phyloP scores from a whole-genome alignment of 2,888 invertebrate species.

The Bruchidius siliquastri region DNA sequence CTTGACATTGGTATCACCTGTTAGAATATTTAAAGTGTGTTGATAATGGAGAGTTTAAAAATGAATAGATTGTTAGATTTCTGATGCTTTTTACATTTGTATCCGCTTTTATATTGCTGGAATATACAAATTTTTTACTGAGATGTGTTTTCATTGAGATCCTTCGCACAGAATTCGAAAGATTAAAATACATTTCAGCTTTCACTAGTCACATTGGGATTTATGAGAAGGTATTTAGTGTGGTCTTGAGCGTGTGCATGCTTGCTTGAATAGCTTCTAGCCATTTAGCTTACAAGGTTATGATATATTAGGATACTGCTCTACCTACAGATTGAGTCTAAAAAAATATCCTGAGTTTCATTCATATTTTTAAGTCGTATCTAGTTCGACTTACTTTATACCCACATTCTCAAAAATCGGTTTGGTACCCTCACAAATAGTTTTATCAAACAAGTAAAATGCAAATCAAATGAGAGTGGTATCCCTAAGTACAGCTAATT shows the following conservation, averaged over 20 bases:
- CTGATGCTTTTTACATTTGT: conserved; percentile 32
- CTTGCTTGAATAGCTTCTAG: background rate
- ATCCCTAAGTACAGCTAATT: too few species aligned
- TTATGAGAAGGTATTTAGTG: background rate
- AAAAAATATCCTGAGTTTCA: too few species aligned
- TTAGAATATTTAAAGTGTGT: conserved; percentile 29
- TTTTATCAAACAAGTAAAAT: too few species aligned
- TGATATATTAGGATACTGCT: too few species aligned
- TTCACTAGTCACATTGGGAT: background rate
- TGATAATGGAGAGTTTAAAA: conserved; percentile 29
- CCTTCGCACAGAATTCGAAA: background rate
- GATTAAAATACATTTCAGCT: background rate
- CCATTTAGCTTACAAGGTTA: background rate
- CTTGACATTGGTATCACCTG: conserved; percentile 16
- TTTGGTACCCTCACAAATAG: too few species aligned
- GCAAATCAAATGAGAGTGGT: too few species aligned
- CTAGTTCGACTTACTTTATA: too few species aligned
- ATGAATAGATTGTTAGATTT: conserved; percentile 30
- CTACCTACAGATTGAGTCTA: too few species aligned
- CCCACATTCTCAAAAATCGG: too few species aligned
- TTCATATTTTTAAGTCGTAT: too few species aligned
- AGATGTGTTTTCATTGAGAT: conserved; percentile 15
- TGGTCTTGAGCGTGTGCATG: background rate
- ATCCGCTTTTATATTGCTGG: conserved; percentile 29
- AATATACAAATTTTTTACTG: conserved; percentile 25